phyloP scores from a whole-genome alignment of 2,888 invertebrate species.

The Stramonita haemastoma region DNA sequence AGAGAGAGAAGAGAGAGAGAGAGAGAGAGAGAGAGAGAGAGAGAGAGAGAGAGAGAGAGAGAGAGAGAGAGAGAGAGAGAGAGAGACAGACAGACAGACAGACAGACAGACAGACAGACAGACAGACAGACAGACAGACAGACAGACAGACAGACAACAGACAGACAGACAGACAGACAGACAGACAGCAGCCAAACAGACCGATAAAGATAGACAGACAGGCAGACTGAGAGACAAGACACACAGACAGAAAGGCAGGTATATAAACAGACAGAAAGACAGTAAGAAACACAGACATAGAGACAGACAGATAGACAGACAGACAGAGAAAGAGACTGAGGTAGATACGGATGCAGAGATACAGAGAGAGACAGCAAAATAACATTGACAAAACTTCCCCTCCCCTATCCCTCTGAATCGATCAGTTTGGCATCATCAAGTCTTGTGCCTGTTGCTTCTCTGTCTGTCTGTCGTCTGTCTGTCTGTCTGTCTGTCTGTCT shows the following conservation, averaged over 20 bases:
- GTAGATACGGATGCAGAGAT: background rate
- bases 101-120: background rate
- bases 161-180: too few relatives aligned
- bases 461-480: too few relatives aligned
- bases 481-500: too few relatives aligned
- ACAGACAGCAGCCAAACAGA: too few relatives aligned
- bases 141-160: background rate
- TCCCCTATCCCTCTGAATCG: too few relatives aligned
- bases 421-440: too few relatives aligned
- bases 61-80: constrained; percentile 5
- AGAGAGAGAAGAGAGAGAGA: too few relatives aligned
- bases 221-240: too few relatives aligned
- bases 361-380: background rate
- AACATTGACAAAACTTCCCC: too few relatives aligned
- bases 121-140: background rate
- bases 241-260: background rate
- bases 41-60: background rate
- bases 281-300: background rate
- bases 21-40: constrained; percentile 22
- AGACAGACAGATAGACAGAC: background rate
- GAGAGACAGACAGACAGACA: background rate
- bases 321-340: background rate
- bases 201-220: too few relatives aligned
- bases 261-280: background rate
- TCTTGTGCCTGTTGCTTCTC: too few relatives aligned